Evolutionary conservation across 2,797 vertebrate genomes (phyloP).

Genomic region (Melanotaenia trifasciata): DNA sequence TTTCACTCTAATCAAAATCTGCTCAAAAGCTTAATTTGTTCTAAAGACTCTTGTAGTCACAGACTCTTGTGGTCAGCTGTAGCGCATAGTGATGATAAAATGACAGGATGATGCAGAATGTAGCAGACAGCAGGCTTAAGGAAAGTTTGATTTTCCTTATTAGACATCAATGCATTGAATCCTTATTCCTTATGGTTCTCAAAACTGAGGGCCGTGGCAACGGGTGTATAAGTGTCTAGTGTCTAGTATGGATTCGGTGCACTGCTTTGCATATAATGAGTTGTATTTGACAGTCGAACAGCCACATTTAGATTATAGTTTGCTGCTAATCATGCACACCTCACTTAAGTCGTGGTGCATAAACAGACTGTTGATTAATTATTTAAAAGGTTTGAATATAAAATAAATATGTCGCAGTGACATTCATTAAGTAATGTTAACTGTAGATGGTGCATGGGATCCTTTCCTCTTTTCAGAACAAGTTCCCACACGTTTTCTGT

Average conservation of each 20-base stretch:
- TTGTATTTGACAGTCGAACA: not conserved
- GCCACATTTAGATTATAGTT: not conserved
- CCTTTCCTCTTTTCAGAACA: not conserved
- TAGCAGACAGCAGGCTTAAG: not conserved
- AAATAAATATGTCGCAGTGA: not conserved
- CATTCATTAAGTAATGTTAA: not conserved
- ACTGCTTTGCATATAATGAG: not conserved
- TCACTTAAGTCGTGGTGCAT: not conserved
- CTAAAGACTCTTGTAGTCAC: not conserved
- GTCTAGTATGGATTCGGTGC: not conserved
- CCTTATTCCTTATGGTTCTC: not conserved
- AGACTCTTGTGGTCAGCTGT: not conserved
- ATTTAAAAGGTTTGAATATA: not conserved
- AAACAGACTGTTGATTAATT: not conserved
- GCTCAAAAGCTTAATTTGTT: not conserved
- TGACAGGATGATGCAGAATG: not conserved
- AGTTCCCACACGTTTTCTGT: not conserved
- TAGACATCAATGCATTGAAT: too few species aligned
- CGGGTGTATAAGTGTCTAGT: too few species aligned
- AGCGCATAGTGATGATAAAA: not conserved
- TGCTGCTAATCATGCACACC: not conserved
- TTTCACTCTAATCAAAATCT: not conserved
- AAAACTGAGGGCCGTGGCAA: too few species aligned
- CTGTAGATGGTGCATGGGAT: too few species aligned
- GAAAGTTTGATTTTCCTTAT: not conserved